Percentiles rank a stretch among this genome's conserved stretches.
Evolutionary conservation across 2,113 vertebrate genomes (phyloP).

Genomic region (Epinephelus lanceolatus): DNA sequence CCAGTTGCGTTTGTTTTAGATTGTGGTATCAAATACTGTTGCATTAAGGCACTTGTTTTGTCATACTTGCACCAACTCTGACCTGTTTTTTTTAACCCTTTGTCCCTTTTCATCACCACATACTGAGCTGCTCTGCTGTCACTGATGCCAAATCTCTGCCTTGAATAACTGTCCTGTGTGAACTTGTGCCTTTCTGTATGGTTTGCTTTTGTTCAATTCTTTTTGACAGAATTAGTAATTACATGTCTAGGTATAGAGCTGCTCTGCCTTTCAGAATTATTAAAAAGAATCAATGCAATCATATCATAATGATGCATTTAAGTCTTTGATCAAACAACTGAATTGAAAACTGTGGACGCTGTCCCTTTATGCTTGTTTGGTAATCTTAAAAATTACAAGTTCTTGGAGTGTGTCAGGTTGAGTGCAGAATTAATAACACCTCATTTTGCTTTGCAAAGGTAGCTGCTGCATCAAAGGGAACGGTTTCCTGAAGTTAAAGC

Average conservation of each 20-base stretch:
- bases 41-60: conserved; percentile 4
- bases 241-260: not conserved
- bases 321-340: not conserved
- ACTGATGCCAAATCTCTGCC: too few relatives aligned
- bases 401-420: not conserved
- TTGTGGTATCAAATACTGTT: not conserved
- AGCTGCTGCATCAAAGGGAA: too few relatives aligned
- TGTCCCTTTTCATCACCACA: not conserved
- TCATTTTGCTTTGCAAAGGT: too few relatives aligned
- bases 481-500: too few relatives aligned
- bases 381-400: not conserved
- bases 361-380: not conserved
- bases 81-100: not conserved
- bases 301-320: not conserved
- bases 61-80: not conserved
- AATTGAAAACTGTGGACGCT: not conserved
- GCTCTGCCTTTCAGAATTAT: conserved; percentile 19
- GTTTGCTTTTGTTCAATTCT: not conserved
- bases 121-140: conserved; percentile 26
- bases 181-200: conserved; percentile 22
- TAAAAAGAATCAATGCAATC: not conserved
- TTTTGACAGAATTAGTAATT: not conserved
- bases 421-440: not conserved
- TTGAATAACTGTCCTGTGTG: not conserved
- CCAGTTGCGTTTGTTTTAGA: not conserved